Percentiles rank a stretch among this genome's conserved stretches.
These are phyloP conservation scores for Ormyrus thymus DNA, from an alignment of 2,888 invertebrate genomes.

Conservation along the genomic window DNA sequence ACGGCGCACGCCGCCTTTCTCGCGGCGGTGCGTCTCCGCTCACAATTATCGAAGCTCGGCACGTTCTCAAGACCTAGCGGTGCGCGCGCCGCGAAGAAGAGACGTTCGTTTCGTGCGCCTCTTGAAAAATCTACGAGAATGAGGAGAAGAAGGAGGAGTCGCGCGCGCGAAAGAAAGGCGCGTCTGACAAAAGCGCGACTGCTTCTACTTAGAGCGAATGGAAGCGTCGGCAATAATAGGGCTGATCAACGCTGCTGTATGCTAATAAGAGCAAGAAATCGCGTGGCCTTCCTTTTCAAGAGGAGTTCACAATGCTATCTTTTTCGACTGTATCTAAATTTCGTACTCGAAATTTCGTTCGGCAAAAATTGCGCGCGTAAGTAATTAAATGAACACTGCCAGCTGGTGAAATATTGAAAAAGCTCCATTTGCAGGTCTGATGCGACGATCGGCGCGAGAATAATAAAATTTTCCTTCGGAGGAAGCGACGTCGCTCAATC, in stretches of 20 bases:
- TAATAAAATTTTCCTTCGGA: no score
- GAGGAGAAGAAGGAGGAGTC: background rate
- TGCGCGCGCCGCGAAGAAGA: slow-evolving; percentile 29
- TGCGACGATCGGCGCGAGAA: no score
- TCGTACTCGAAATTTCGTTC: no score
- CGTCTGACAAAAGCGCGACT: slow-evolving; percentile 34
- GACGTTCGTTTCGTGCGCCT: slow-evolving; percentile 48
- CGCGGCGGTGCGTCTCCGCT: background rate
- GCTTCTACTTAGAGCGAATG: slow-evolving; percentile 26
- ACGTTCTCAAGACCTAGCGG: slow-evolving; percentile 52
- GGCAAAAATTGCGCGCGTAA: no score
- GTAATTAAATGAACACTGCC: no score
- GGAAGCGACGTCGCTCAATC: no score
- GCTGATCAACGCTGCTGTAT: no score
- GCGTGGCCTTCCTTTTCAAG: background rate
- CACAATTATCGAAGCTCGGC: slow-evolving; percentile 54
- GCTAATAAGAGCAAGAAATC: slow-evolving; percentile 3
- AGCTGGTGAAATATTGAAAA: no score
- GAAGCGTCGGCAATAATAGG: background rate
- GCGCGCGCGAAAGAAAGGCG: background rate
- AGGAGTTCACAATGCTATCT: background rate
- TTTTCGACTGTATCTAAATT: background rate
- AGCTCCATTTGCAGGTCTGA: no score
- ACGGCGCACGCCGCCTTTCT: slow-evolving; percentile 7
- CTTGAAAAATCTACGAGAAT: slow-evolving; percentile 33